These are phyloP conservation scores for Aix galericulata DNA, from an alignment of 2,113 vertebrate genomes.

Conservation along the genomic window DNA sequence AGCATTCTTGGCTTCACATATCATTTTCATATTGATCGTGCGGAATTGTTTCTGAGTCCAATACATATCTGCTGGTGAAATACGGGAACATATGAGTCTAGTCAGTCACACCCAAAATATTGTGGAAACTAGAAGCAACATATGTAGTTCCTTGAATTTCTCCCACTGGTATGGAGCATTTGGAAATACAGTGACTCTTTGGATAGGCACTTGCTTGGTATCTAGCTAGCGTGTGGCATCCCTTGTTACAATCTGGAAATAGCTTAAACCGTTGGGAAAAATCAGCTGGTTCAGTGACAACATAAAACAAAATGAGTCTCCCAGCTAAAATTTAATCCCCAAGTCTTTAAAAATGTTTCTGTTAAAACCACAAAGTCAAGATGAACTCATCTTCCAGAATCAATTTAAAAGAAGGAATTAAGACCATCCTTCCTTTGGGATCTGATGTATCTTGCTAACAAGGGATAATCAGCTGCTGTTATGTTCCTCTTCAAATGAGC, in stretches of 20 bases:
- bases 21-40: conserved; percentile 38
- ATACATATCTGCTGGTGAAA: conserved; percentile 66
- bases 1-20: conserved; percentile 47
- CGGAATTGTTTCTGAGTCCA: conserved; percentile 65
- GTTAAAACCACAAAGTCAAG: neutral
- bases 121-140: conserved; percentile 57
- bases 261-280: neutral
- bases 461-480: neutral
- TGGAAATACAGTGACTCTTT: conserved; percentile 14
- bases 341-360: neutral
- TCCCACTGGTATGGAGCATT: conserved; percentile 45
- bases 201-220: neutral
- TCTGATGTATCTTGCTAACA: neutral
- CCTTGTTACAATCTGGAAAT: conserved; percentile 33
- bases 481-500: neutral
- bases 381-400: neutral
- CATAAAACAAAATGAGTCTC: neutral
- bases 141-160: conserved; percentile 64
- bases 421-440: neutral
- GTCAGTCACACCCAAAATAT: conserved; percentile 71
- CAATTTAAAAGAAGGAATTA: neutral
- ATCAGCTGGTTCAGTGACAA: conserved; percentile 25
- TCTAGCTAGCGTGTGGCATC: neutral
- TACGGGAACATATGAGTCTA: conserved; percentile 64
- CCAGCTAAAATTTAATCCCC: neutral